Evolutionary conservation across 2,113 vertebrate genomes (phyloP).

Genomic region (Corvus hawaiiensis): DNA sequence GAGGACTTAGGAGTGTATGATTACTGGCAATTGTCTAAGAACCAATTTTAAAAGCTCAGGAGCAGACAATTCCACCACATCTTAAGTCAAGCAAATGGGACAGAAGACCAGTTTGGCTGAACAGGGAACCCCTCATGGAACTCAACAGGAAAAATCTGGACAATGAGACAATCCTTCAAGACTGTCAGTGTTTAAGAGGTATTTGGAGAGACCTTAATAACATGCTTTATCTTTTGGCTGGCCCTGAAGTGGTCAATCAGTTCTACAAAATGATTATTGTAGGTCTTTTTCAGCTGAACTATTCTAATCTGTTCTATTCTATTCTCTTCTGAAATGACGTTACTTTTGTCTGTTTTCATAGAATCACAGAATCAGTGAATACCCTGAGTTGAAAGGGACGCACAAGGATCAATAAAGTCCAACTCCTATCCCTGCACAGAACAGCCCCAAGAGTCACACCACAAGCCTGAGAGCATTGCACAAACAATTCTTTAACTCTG

Average conservation of each 20-base stretch:
- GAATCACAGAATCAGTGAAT: no score
- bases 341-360: not conserved
- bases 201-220: not conserved
- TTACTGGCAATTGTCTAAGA: not conserved
- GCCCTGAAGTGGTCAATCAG: not conserved
- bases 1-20: not conserved
- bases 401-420: not conserved
- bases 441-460: not conserved
- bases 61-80: not conserved
- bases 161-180: rapidly evolving
- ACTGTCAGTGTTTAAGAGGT: not conserved
- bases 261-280: not conserved
- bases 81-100: not conserved
- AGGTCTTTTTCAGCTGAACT: not conserved
- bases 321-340: rapidly evolving
- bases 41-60: not conserved
- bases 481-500: not conserved
- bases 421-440: not conserved
- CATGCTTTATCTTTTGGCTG: not conserved
- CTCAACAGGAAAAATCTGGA: not conserved
- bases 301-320: not conserved
- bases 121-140: rapidly evolving
- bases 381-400: not conserved
- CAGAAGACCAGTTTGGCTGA: not conserved
- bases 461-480: not conserved